Base-by-base conservation (phyloP, 2,888 invertebrate genomes). In the Lasioglossum villosulum region DNA sequence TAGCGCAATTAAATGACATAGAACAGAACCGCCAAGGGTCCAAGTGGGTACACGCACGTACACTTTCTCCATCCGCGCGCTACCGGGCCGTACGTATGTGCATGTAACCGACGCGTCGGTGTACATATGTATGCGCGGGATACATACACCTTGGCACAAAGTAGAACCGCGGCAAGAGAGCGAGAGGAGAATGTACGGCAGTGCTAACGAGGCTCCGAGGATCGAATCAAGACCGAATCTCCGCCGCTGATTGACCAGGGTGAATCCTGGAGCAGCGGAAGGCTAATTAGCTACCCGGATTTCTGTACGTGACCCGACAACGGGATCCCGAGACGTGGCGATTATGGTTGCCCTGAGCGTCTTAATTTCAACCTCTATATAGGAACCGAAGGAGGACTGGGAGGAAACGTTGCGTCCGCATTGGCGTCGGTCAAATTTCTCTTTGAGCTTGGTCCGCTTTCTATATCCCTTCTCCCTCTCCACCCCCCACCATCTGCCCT, bases 141-240 rank as follows among this genome's bases (percentile, higher is more conserved):
- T 66, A 68, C 73, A 56, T 74, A 39, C 37, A 34, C 71, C 16
- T 37, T 48, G n/a, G 66, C 27, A 34, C 56, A 82, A 86, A 84
- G 79, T 87, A 73, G 80, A 78, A 75, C 23, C 30, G 68, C 37
- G 66, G 27, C 34, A 70, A 39, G 5, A 63, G 72, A 48, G 66
- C 59, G 80, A 72, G 63, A 68, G 56, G 81, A 68, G 83, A 81
- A 89, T 86, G 83, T 88, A 91, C 86, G 86, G 73, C 82, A 81
- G 87, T 84, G 89, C 89, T 92, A 92, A 92, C 92, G 92, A 92
- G 92, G 88, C 91, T 90, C 92, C 86, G 89, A 86, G 90, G 91
- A 92, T 92, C 92, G 92, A 92, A 92, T 92, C 92, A 92, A 91
- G 92, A 91, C 91, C 88, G 90, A 92, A 92, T 90, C 90, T 90